These are phyloP conservation scores for Steinernema scapterisci DNA, from an alignment of 2,888 invertebrate species.

Conservation along the genomic window DNA sequence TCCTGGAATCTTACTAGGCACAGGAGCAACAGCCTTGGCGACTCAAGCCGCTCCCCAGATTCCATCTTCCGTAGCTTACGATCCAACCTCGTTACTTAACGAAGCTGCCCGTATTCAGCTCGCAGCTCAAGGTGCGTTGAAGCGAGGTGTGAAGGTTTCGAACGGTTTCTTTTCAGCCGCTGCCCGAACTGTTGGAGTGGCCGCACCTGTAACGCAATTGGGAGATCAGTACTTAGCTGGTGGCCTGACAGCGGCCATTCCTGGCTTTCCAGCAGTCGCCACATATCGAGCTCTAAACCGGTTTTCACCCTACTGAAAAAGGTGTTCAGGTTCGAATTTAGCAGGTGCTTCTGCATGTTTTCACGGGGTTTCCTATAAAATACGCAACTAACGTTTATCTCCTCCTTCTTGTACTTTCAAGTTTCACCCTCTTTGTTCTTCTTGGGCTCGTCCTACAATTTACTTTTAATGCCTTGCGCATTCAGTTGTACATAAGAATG, in stretches of 20 bases:
- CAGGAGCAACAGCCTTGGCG: constrained; percentile 3
- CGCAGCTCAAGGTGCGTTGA: constrained; percentile 37
- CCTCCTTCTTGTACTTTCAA: not conserved
- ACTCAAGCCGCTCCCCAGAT: constrained; percentile 1
- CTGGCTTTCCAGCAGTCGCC: constrained; percentile 46
- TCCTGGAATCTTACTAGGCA: constrained; percentile 10
- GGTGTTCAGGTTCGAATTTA: not conserved
- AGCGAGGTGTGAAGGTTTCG: too few relatives aligned
- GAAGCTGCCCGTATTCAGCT: constrained; percentile 48
- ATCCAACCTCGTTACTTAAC: constrained; percentile 41
- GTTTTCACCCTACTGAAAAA: constrained; percentile 51
- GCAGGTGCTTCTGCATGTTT: constrained; percentile 13
- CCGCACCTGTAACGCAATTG: constrained; percentile 27
- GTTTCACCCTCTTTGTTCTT: not conserved
- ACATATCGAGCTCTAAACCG: constrained; percentile 50
- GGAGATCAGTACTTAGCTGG: constrained; percentile 52
- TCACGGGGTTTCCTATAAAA: constrained; percentile 11
- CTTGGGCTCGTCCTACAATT: not conserved
- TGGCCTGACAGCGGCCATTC: constrained; percentile 46
- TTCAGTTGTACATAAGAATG: constrained; percentile 7
- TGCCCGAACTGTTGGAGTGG: constrained; percentile 14
- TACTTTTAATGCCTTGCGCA: constrained; percentile 4
- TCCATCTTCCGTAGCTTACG: constrained; percentile 8
- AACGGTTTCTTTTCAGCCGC: constrained; percentile 3
- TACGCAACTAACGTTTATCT: constrained; percentile 6